Percentiles rank a stretch among this genome's conserved stretches.
These are phyloP conservation scores for Cherax quadricarinatus DNA, from an alignment of 1,140 invertebrate species.

Conservation along the genomic window DNA sequence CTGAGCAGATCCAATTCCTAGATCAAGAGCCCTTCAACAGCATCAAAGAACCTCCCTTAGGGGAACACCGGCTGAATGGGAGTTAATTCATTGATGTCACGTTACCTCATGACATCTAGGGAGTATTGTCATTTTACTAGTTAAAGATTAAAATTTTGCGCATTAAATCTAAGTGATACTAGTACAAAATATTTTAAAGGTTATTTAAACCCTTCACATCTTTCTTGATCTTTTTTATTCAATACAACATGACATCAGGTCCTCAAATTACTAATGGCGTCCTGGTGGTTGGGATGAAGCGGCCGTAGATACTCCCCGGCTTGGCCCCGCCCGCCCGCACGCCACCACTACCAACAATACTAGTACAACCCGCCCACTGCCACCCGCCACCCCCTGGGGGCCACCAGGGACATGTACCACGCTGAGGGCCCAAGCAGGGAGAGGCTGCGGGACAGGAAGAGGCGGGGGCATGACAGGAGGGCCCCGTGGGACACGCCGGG, in stretches of 20 bases:
- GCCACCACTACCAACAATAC: constrained; percentile 19
- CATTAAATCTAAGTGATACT: neutral
- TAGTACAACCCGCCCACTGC: constrained; percentile 31
- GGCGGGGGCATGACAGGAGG: constrained; percentile 3
- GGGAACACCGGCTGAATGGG: too few species aligned
- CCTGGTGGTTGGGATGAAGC: constrained; percentile 69
- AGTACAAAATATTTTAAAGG: neutral
- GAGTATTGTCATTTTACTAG: neutral
- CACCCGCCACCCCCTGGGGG: constrained; percentile 2
- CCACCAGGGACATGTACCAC: neutral
- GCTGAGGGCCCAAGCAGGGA: neutral
- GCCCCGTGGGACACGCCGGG: constrained; percentile 14
- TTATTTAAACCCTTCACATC: neutral
- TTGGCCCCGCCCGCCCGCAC: constrained; percentile 30
- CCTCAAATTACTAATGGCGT: constrained; percentile 71
- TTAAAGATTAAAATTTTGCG: neutral
- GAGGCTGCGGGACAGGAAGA: constrained; percentile 10
- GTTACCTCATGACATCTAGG: neutral
- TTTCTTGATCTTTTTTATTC: constrained; percentile 71
- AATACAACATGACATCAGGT: constrained; percentile 72
- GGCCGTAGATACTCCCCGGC: constrained; percentile 47
- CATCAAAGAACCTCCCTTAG: too few species aligned
- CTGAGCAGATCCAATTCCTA: too few species aligned
- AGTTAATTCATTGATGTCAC: neutral
- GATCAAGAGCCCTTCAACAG: too few species aligned